These are phyloP conservation scores for Syrphus vitripennis DNA, from an alignment of 2,888 invertebrate genomes.

Conservation along the genomic window DNA sequence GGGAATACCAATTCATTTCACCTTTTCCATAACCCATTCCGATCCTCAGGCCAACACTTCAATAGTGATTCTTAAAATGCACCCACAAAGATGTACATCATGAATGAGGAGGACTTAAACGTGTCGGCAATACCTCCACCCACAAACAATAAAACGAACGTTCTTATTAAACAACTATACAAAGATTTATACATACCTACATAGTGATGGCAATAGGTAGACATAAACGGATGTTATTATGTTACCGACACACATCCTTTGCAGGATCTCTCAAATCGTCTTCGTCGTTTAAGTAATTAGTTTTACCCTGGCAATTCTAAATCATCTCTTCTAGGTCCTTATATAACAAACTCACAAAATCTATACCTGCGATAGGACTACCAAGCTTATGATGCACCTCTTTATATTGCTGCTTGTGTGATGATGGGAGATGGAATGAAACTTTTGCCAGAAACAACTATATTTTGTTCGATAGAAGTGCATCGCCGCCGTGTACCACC, in stretches of 20 bases:
- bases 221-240: constrained; percentile 16
- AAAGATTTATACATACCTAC: background rate
- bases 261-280: constrained; percentile 44
- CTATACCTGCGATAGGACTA: background rate
- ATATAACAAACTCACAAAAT: background rate
- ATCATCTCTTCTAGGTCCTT: constrained; percentile 32
- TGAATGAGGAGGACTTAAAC: constrained; percentile 8
- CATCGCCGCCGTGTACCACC: constrained; percentile 24
- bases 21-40: background rate
- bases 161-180: background rate
- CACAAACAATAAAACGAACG: constrained; percentile 27
- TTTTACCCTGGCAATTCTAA: constrained; percentile 63
- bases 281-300: constrained; percentile 64
- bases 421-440: constrained; percentile 1
- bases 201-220: background rate
- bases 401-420: constrained; percentile 11
- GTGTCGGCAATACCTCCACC: no score
- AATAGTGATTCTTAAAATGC: background rate
- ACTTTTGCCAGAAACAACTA: constrained; percentile 1
- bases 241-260: constrained; percentile 28
- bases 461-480: constrained; percentile 5
- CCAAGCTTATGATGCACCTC: background rate
- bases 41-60: background rate
- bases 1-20: constrained; percentile 8
- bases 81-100: background rate